phyloP scores from a whole-genome alignment of 1,140 invertebrate species.

The Schlechtendalia chinensis region DNA sequence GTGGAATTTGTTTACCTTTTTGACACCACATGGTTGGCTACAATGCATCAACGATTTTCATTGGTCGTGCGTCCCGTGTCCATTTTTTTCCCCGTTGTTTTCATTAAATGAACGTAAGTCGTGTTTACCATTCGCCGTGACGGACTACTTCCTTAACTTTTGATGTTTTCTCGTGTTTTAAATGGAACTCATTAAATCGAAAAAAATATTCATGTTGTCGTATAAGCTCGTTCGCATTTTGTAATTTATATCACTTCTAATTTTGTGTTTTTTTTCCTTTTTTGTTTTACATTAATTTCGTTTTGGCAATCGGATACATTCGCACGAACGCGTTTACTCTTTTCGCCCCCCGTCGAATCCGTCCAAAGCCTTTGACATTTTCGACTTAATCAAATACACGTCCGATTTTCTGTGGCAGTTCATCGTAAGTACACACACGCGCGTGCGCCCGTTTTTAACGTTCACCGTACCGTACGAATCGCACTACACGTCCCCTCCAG shows the following conservation, averaged over 20 bases:
- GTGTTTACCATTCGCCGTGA: neutral
- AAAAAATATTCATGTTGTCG: too few species aligned
- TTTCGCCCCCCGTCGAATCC: neutral
- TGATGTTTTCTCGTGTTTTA: too few species aligned
- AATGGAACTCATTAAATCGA: too few species aligned
- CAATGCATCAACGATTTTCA: neutral
- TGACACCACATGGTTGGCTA: neutral
- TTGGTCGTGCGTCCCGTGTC: conserved; percentile 1
- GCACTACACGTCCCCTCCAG: neutral
- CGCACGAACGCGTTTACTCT: neutral
- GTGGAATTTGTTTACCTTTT: too few species aligned
- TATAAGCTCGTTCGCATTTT: too few species aligned
- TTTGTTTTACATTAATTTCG: too few species aligned
- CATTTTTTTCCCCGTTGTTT: conserved; percentile 20
- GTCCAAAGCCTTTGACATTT: neutral
- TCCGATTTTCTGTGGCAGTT: conserved; percentile 15
- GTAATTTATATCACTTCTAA: too few species aligned
- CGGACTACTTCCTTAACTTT: too few species aligned
- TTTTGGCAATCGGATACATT: too few species aligned
- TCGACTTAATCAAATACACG: conserved; percentile 6
- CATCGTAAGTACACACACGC: conserved; percentile 10
- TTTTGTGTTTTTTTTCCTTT: too few species aligned
- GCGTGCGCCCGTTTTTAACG: neutral
- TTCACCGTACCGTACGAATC: neutral
- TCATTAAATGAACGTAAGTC: neutral